Percentiles rank a stretch among this genome's conserved stretches.
Conservation (phyloP, 30 jellyfish, hydroid and myxozoan genomes). For the Haliclystus octoradiatus region DNA sequence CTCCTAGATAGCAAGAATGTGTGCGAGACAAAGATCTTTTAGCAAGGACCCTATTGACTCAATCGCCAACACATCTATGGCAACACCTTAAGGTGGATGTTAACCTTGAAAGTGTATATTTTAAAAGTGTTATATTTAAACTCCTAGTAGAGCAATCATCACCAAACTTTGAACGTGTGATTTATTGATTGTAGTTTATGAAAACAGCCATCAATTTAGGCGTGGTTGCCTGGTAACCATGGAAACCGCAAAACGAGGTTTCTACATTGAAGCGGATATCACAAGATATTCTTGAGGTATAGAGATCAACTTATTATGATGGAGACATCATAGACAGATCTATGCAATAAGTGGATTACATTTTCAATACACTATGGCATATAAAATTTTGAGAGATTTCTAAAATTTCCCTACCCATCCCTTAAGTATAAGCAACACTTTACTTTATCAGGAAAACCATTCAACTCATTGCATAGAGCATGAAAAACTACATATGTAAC, state of each 20-base stretch:
- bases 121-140: neutral
- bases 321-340: neutral
- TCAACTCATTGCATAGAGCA: constrained; percentile 1
- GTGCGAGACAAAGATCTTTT: too few relatives aligned
- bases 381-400: neutral
- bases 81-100: constrained; percentile 1
- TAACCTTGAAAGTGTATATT: constrained; percentile 1
- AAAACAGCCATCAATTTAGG: constrained; percentile 1
- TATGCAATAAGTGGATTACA: constrained; percentile 1
- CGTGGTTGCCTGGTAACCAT: constrained; percentile 1
- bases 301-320: neutral
- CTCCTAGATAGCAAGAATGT: too few relatives aligned
- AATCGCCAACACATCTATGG: too few relatives aligned
- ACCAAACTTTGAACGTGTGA: constrained; percentile 2
- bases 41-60: too few relatives aligned
- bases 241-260: constrained; percentile 1
- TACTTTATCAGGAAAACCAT: constrained; percentile 1
- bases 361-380: constrained; percentile 1
- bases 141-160: constrained; percentile 3
- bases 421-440: neutral
- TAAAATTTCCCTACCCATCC: constrained; percentile 2
- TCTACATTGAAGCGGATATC: constrained; percentile 1
- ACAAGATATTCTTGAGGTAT: constrained; percentile 1
- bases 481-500: constrained; percentile 1
- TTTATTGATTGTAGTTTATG: neutral